Evolutionary conservation across 2,113 vertebrate species (phyloP).

Genomic region (Aegithalos caudatus): DNA sequence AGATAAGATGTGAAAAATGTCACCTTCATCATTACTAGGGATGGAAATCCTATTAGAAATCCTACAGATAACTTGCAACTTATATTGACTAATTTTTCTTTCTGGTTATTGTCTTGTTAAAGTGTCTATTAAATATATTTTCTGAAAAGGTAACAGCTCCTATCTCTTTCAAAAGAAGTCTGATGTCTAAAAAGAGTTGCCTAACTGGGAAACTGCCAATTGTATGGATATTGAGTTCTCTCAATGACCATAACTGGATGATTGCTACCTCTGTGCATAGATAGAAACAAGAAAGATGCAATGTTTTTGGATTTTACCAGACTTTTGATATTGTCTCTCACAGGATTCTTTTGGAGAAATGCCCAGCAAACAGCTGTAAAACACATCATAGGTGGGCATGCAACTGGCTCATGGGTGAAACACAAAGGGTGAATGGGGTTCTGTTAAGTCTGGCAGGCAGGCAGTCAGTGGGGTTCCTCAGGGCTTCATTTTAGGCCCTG

Average conservation of each 20-base stretch:
- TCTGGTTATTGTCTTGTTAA: background rate
- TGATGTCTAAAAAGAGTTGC: background rate
- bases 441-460: background rate
- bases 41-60: background rate
- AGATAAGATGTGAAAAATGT: background rate
- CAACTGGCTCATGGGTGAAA: background rate
- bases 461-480: background rate
- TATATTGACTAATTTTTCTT: background rate
- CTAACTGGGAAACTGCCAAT: background rate
- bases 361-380: background rate
- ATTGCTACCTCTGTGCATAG: background rate
- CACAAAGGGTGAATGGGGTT: background rate
- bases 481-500: background rate
- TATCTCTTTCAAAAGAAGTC: background rate
- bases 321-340: background rate
- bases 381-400: accelerated
- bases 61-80: background rate
- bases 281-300: background rate
- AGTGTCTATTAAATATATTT: background rate
- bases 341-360: background rate
- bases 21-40: background rate
- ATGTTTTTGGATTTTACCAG: background rate
- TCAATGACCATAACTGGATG: background rate
- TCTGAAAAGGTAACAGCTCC: background rate
- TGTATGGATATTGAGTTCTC: background rate